Evolutionary conservation across 1,140 invertebrate genomes (phyloP), one percentile per base, ranked within the genome.

Genomic region (Dendrolimus kikuchii): DNA sequence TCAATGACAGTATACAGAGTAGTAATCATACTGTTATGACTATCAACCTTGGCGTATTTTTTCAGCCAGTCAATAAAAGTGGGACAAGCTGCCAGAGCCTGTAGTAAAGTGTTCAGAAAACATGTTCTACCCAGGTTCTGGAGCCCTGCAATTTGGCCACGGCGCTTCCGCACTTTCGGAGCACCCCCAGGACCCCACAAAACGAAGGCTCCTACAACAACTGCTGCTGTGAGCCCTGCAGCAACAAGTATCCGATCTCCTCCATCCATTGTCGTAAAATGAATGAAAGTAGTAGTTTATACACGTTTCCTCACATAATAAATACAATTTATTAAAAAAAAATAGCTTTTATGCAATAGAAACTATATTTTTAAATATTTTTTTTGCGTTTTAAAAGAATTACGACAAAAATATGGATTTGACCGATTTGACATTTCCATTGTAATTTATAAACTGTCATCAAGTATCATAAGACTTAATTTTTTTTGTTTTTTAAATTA

Each of bases 71-170:
- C 88, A 39, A 94, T 90, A 71, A 97, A 95, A 47, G 90, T 90
- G 55, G 94, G 92, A 75, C 93, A 96, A 7, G 95, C 92, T 38
- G 95, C 94, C 38, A 96, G 74, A 6, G 94, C 93, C 87, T 97
- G 95, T 7, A 97, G 80, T 36, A 97, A 80, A 1, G 95, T 94
- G 86, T 96, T 96, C 6, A 97, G 81, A 78, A 96, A 96, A 74
- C 95, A 97, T 7, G 95, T 95, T 56, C 93, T 92, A 41, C 95
- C 95, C 55, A 96, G 90, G 88, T 97, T 97, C 56, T 92, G 91
- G 5, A 97, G 89, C 8, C 95, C 95, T 53, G 93, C 89, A 49
- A 95, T 90, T 71, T 93, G 90, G 38, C 93, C 94, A 77, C 90
- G 81, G 53, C 90, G 77, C 77, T 90, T 86, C 49, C 90, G 70